Percentiles rank a stretch among this genome's conserved stretches.
Conservation (phyloP, 2,888 invertebrate genomes). For the Rhagonycha fulva region DNA sequence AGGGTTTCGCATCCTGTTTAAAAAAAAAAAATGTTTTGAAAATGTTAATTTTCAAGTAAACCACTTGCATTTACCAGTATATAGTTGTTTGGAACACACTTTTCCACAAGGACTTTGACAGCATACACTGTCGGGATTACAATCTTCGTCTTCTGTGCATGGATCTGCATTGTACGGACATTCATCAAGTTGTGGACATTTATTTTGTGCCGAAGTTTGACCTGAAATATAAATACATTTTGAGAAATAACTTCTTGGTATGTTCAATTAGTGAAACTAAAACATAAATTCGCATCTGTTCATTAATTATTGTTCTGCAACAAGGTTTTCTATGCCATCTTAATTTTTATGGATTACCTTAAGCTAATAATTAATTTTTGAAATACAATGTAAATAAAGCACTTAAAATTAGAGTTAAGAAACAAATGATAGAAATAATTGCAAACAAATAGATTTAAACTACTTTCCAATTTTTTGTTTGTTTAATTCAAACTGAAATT, state of each 20-base stretch:
- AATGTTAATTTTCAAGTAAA: neutral
- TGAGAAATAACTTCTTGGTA: neutral
- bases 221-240: neutral
- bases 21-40: neutral
- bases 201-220: constrained; percentile 13
- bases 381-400: neutral
- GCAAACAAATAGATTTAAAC: neutral
- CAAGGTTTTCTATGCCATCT: neutral
- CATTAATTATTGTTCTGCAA: neutral
- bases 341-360: neutral
- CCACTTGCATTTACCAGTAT: constrained; percentile 58
- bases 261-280: neutral
- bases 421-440: neutral
- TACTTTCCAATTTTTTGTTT: neutral
- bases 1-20: constrained; percentile 67
- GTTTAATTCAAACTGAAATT: neutral
- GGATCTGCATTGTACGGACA: constrained; percentile 66
- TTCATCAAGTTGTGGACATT: constrained; percentile 52
- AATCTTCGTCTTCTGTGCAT: constrained; percentile 65
- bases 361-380: neutral
- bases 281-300: neutral
- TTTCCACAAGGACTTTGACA: constrained; percentile 71
- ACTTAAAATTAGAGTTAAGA: neutral
- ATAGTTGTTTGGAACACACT: constrained; percentile 64
- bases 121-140: constrained; percentile 65